Evolutionary conservation across 2,797 vertebrate species (phyloP).

Genomic region (Margarornis squamiger): DNA sequence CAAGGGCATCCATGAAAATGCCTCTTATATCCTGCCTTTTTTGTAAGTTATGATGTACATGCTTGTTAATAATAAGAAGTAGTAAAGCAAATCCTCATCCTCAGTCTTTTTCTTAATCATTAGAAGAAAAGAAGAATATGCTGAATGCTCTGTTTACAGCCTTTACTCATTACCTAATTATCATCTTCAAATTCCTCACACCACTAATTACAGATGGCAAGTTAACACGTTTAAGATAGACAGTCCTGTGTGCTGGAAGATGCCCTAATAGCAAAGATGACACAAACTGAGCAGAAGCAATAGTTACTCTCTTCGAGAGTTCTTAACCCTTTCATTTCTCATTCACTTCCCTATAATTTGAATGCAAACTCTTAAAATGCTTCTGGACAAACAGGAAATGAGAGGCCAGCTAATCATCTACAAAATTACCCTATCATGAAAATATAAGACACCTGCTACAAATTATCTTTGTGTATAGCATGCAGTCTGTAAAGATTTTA

Average conservation of each 20-base stretch:
- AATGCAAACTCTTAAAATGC: constrained; percentile 16
- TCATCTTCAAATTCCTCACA: constrained; percentile 53
- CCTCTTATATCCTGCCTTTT: background rate
- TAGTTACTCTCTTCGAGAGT: constrained; percentile 39
- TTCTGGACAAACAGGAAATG: constrained; percentile 62
- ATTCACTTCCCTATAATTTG: background rate
- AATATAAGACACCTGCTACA: constrained; percentile 68
- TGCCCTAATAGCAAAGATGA: constrained; percentile 19
- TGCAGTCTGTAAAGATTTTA: constrained; percentile 58
- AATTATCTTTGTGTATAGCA: constrained; percentile 63
- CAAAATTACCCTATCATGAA: constrained; percentile 64
- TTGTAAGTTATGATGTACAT: background rate
- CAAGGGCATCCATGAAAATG: background rate
- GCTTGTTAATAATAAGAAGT: background rate
- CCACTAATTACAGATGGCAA: constrained; percentile 38
- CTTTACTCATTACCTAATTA: constrained; percentile 49
- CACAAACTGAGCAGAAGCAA: constrained; percentile 32
- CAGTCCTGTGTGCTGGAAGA: constrained; percentile 36
- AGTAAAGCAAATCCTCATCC: constrained; percentile 48
- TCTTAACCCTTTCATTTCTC: constrained; percentile 20
- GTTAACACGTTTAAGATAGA: constrained; percentile 54
- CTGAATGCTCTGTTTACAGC: constrained; percentile 48
- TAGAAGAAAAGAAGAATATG: constrained; percentile 35
- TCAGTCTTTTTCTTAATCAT: constrained; percentile 27
- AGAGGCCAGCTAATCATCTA: constrained; percentile 54